Percentiles rank a stretch among this genome's conserved stretches.
Conservation (phyloP, 1,140 invertebrate species). For the Drosophila micromelanica region DNA sequence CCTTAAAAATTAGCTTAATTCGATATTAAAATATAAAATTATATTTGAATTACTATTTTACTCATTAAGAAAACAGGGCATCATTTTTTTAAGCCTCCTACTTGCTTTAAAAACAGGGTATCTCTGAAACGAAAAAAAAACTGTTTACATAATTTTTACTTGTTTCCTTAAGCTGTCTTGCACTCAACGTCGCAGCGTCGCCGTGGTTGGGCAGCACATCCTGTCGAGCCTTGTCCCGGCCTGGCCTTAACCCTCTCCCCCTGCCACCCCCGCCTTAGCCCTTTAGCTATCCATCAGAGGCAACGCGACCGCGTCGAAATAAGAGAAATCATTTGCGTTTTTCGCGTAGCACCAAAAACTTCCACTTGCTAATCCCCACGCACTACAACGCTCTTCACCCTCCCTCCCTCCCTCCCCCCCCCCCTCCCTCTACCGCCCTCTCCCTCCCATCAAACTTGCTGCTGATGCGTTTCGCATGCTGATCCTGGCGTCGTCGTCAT, state of each 20-base stretch:
- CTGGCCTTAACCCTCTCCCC: neutral
- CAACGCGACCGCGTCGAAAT: conserved; percentile 59
- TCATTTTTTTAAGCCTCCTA: too few relatives aligned
- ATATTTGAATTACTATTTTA: too few relatives aligned
- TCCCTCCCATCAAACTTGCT: conserved; percentile 3
- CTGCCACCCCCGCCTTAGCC: neutral
- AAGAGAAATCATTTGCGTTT: conserved; percentile 81
- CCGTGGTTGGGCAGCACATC: neutral
- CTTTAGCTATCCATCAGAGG: conserved; percentile 29
- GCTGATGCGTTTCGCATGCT: conserved; percentile 46
- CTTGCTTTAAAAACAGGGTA: too few relatives aligned
- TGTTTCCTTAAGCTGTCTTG: neutral
- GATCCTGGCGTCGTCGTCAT: conserved; percentile 45
- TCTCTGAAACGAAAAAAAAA: too few relatives aligned
- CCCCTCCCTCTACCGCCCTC: conserved; percentile 6
- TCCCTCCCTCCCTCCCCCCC: neutral
- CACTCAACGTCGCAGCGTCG: neutral
- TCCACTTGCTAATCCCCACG: conserved; percentile 53
- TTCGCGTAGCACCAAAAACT: conserved; percentile 27
- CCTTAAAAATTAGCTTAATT: too few relatives aligned
- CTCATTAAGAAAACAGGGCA: too few relatives aligned
- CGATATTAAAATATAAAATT: too few relatives aligned
- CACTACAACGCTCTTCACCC: neutral
- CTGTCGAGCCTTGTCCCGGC: neutral
- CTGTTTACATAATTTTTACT: too few relatives aligned